Evolutionary conservation across 2,888 invertebrate genomes (phyloP).

Genomic region (Tupiocoris notatus): DNA sequence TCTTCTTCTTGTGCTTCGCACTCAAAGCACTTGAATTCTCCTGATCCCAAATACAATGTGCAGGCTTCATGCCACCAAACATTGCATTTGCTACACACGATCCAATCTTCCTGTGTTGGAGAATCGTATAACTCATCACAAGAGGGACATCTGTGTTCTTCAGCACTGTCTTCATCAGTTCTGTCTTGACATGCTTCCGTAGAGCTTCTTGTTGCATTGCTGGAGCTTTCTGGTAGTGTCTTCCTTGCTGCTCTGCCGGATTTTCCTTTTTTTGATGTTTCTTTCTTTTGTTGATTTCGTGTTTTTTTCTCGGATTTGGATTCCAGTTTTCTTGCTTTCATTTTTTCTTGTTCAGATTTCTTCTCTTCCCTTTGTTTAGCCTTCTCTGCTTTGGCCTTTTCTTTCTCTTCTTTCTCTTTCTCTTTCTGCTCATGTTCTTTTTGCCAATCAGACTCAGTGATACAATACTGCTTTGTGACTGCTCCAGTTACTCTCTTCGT

Average conservation of each 20-base stretch:
- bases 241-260: no score
- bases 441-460: slow-evolving; percentile 1
- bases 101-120: slow-evolving; percentile 4
- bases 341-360: neutral
- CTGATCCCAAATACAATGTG: neutral
- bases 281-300: no score
- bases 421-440: neutral
- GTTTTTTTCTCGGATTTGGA: no score
- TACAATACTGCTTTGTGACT: neutral
- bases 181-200: no score
- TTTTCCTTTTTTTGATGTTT: no score
- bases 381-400: slow-evolving; percentile 5
- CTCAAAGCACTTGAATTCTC: neutral
- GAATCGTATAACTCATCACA: neutral
- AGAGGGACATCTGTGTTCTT: neutral
- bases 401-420: slow-evolving; percentile 12
- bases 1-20: no score
- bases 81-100: neutral
- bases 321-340: neutral
- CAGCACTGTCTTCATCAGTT: neutral
- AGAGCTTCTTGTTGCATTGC: no score
- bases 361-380: neutral
- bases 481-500: neutral
- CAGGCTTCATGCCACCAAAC: slow-evolving; percentile 9
- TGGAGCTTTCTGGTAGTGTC: no score